Evolutionary conservation across 2,113 vertebrate genomes (phyloP).

Genomic region (Acrocephalus kingi): DNA sequence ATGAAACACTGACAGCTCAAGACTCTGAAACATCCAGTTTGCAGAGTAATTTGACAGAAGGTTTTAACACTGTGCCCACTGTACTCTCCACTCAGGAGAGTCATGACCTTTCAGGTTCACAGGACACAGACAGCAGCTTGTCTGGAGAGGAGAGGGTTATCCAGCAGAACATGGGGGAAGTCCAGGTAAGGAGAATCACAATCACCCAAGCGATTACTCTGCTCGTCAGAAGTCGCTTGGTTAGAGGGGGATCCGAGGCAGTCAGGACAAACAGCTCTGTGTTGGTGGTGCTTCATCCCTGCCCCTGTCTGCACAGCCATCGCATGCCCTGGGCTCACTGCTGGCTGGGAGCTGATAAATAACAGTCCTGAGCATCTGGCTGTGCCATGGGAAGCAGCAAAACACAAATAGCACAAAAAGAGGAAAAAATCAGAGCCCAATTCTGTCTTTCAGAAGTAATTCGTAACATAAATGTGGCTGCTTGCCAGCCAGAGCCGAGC

Average conservation of each 20-base stretch:
- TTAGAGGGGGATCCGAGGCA: neutral
- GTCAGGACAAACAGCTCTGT: neutral
- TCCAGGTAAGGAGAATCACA: neutral
- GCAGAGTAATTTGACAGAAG: neutral
- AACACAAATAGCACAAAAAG: neutral
- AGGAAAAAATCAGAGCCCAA: neutral
- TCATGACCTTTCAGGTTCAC: neutral
- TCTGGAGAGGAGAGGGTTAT: neutral
- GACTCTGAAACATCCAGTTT: neutral
- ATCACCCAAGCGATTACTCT: neutral
- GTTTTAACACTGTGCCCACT: neutral
- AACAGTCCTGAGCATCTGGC: neutral
- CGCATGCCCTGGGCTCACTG: neutral
- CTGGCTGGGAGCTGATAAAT: neutral
- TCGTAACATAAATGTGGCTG: neutral
- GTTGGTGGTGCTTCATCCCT: neutral
- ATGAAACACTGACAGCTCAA: slow-evolving; percentile 8
- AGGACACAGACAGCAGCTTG: neutral
- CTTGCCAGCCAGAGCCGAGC: neutral
- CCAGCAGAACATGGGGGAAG: neutral
- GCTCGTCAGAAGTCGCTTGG: neutral
- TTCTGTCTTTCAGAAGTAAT: neutral
- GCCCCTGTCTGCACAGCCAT: neutral
- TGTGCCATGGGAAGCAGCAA: neutral
- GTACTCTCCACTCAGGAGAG: neutral